These are phyloP conservation scores for Coleophora flavipennella DNA, from an alignment of 2,888 invertebrate genomes.

Conservation along the genomic window DNA sequence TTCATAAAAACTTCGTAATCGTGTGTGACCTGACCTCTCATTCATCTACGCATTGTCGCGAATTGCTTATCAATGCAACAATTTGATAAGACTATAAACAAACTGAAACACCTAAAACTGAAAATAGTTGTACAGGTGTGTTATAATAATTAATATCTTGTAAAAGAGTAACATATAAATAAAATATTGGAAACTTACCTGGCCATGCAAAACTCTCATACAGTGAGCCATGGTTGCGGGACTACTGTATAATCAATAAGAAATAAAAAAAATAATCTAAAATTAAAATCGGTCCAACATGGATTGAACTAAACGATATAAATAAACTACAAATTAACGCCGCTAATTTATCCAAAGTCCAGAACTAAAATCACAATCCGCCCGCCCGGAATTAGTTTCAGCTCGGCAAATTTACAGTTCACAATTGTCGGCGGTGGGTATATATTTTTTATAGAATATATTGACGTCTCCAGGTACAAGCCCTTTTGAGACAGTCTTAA, in stretches of 20 bases:
- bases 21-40: conserved; percentile 41
- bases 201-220: conserved; percentile 83
- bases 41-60: conserved; percentile 34
- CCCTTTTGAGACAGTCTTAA: too few species aligned
- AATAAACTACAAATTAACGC: conserved; percentile 14
- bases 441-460: too few species aligned
- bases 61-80: conserved; percentile 21
- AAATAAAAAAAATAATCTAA: conserved; percentile 29
- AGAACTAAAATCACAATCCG: too few species aligned
- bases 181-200: conserved; percentile 64
- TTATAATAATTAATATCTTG: background rate
- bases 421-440: too few species aligned
- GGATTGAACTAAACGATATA: conserved; percentile 35
- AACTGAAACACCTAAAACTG: conserved; percentile 19
- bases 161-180: background rate
- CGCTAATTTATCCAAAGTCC: too few species aligned
- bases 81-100: conserved; percentile 45
- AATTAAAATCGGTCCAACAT: conserved; percentile 50
- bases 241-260: conserved; percentile 40
- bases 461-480: too few species aligned
- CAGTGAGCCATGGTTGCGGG: conserved; percentile 81
- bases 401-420: too few species aligned
- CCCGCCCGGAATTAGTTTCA: too few species aligned
- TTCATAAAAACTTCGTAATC: conserved; percentile 26
- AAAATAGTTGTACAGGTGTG: background rate